Base-by-base conservation (phyloP, 2,113 vertebrate genomes). In the Dicentrarchus labrax region DNA sequence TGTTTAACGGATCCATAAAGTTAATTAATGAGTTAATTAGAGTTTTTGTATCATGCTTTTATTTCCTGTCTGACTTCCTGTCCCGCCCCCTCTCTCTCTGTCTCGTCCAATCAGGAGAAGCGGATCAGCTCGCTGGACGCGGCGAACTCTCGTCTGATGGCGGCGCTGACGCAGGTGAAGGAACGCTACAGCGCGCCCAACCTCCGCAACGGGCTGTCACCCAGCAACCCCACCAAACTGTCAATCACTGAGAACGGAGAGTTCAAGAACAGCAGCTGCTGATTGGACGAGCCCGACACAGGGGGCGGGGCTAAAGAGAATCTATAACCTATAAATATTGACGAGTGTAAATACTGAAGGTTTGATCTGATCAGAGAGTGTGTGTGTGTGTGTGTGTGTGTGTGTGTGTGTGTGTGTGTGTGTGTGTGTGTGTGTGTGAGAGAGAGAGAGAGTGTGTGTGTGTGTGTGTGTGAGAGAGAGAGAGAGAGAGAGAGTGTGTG, bases 221-320 rank as follows among this genome's bases (percentile, higher is more conserved):
- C 98, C 72, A 96, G 93, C 95, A 97, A 97, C 79, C 97, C 97
- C 93, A 97, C 97, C 94, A 99, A 98, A 82, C 97, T 99, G 88
- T 99, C 98, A 89, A 99, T 99, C 96, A 99, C 98, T 84, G 98
- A 99, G 95, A 99, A 97, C 79, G 98, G 98, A 77, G 98, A 99
- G 95, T 99, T 99, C 95, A 98, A 96, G 87, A 99, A 98, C 96
- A 99, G 98, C 95, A 98, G 97, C 96, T 99, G 97, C 96, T 99
- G 95, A 97, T 75, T 5, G 91, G 89, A 36, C 53, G 72, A 59
- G 1, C 1, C 24, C 59, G 43, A 64, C 19, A 0, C 2, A 24
- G 0, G 66, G 72, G 89, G 72, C 71, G 61, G 22, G 78, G 89
- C 91, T 61, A 68, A 67, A 16, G 8, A 76, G 67, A 76, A 47